Evolutionary conservation across 1,140 invertebrate species (phyloP).

Genomic region (Ostrea edulis): DNA sequence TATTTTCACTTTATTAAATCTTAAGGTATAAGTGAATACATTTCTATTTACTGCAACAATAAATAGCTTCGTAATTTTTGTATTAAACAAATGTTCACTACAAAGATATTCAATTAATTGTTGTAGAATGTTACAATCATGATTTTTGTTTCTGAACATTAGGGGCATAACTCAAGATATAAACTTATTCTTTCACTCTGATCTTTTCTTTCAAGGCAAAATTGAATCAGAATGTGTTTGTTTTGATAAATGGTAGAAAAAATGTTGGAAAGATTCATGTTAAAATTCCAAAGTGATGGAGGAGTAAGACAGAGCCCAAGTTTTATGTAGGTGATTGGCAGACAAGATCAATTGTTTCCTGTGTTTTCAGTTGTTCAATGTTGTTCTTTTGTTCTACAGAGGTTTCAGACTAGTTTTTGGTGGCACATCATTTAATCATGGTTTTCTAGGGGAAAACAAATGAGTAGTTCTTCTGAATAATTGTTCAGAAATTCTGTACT

Average conservation of each 20-base stretch:
- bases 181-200: slow-evolving; percentile 23
- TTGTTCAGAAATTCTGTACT: not conserved
- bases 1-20: not conserved
- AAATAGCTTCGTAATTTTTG: not conserved
- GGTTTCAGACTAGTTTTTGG: not conserved
- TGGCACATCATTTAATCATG: slow-evolving; percentile 32
- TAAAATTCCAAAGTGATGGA: slow-evolving; percentile 29
- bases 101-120: slow-evolving; percentile 25
- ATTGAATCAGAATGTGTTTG: slow-evolving; percentile 32
- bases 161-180: slow-evolving; percentile 23
- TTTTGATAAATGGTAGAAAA: slow-evolving; percentile 30
- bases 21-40: slow-evolving; percentile 4
- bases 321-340: not conserved
- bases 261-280: slow-evolving; percentile 34
- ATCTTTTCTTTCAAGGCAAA: slow-evolving; percentile 26
- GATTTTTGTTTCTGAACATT: slow-evolving; percentile 16
- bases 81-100: slow-evolving; percentile 17
- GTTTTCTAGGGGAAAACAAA: not conserved
- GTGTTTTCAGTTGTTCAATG: slow-evolving; percentile 26
- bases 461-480: not conserved
- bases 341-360: slow-evolving; percentile 38
- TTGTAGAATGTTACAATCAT: slow-evolving; percentile 32
- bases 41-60: not conserved
- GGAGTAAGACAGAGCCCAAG: not conserved
- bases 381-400: slow-evolving; percentile 9